These are phyloP conservation scores for Drosophila eugracilis DNA, from an alignment of 1,140 invertebrate genomes.

Conservation along the genomic window DNA sequence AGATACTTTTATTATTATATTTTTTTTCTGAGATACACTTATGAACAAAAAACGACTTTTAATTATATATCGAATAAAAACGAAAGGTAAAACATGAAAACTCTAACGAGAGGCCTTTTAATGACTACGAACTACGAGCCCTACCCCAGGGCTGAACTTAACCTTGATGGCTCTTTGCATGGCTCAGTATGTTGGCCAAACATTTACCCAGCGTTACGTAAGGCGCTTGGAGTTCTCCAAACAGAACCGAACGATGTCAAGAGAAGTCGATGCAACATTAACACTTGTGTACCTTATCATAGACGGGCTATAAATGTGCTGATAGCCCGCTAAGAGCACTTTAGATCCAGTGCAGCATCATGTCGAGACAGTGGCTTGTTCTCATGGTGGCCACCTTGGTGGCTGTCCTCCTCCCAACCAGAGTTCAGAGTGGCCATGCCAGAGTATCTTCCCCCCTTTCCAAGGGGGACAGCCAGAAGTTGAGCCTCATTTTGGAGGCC, in stretches of 20 bases:
- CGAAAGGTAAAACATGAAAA: conserved; percentile 36
- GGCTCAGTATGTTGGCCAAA: conserved; percentile 7
- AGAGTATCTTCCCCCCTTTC: no score
- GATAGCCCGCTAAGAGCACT: background rate
- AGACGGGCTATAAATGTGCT: conserved; percentile 25
- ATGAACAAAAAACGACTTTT: conserved; percentile 55
- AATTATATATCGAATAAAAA: conserved; percentile 57
- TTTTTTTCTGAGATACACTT: conserved; percentile 62
- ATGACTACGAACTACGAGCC: no score
- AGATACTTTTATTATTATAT: conserved; percentile 54
- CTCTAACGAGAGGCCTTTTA: background rate
- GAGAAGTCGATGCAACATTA: conserved; percentile 16
- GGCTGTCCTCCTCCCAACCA: background rate
- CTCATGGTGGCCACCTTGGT: background rate
- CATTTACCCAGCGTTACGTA: conserved; percentile 8
- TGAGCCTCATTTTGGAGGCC: conserved; percentile 27
- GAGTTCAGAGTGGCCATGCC: no score
- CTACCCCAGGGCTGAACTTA: no score
- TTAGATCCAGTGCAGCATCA: conserved; percentile 15
- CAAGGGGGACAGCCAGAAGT: conserved; percentile 8
- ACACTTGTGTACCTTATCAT: background rate
- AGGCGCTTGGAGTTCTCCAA: conserved; percentile 6
- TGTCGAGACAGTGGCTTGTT: conserved; percentile 15
- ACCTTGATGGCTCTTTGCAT: background rate
- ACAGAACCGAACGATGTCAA: conserved; percentile 45